These are phyloP conservation scores for Muschampia plurimacula DNA, from an alignment of 2,888 invertebrate species.

Conservation along the genomic window DNA sequence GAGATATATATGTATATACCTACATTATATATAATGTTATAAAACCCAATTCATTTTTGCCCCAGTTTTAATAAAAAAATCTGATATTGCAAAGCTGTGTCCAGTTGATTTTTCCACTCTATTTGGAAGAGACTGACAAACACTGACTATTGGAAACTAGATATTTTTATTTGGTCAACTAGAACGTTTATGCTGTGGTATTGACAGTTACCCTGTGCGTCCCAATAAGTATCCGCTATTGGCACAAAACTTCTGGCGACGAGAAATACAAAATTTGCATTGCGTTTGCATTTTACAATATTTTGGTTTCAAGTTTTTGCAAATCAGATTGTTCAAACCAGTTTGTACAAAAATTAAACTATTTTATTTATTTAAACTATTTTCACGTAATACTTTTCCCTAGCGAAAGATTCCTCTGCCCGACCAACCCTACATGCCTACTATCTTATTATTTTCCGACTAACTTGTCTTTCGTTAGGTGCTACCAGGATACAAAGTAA, in stretches of 20 bases:
- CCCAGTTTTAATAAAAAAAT: constrained; percentile 4
- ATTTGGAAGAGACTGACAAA: constrained; percentile 12
- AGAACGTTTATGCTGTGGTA: constrained; percentile 24
- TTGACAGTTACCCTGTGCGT: constrained; percentile 30
- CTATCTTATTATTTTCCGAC: too few relatives aligned
- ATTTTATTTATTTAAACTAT: too few relatives aligned
- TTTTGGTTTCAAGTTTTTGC: neutral
- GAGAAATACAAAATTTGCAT: neutral
- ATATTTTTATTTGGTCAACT: constrained; percentile 32
- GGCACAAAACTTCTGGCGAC: constrained; percentile 7
- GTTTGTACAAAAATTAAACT: too few relatives aligned
- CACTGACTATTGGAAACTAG: constrained; percentile 20
- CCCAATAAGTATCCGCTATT: constrained; percentile 25
- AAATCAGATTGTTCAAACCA: neutral
- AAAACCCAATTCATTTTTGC: neutral
- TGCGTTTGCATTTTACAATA: neutral
- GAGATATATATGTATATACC: neutral
- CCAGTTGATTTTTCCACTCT: neutral
- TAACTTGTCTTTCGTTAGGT: too few relatives aligned
- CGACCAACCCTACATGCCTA: too few relatives aligned
- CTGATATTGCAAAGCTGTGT: constrained; percentile 2
- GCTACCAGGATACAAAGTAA: too few relatives aligned
- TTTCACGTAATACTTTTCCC: too few relatives aligned
- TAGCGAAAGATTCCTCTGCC: too few relatives aligned
- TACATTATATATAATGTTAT: too few relatives aligned